These are phyloP conservation scores for Steinernema khuongi DNA, from an alignment of 1,140 invertebrate genomes.

Conservation along the genomic window DNA sequence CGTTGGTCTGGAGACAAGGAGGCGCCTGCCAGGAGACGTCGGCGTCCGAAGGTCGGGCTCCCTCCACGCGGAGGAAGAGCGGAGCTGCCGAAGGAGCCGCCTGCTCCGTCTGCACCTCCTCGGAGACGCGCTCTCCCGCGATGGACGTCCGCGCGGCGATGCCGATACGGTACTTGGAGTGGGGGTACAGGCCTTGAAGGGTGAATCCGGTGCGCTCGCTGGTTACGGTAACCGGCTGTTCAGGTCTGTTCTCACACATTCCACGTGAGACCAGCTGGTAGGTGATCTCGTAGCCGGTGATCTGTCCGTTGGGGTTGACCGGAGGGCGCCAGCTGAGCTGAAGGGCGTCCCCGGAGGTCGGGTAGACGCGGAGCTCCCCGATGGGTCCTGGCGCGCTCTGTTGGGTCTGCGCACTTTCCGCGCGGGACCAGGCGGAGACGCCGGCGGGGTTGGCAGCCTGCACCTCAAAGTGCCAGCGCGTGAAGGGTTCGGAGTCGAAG, in stretches of 20 bases:
- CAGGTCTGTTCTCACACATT: slow-evolving; percentile 54
- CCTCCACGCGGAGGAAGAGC: slow-evolving; percentile 48
- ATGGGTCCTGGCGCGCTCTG: slow-evolving; percentile 50
- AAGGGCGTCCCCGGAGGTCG: slow-evolving; percentile 48
- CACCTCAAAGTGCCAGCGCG: slow-evolving; percentile 56
- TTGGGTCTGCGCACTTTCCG: slow-evolving; percentile 48
- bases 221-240: slow-evolving; percentile 34
- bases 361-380: slow-evolving; percentile 45
- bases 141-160: slow-evolving; percentile 53
- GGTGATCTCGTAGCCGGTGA: slow-evolving; percentile 55
- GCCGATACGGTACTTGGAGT: slow-evolving; percentile 56
- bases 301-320: slow-evolving; percentile 53
- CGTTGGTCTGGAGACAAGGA: slow-evolving; percentile 55
- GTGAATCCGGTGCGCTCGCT: slow-evolving; percentile 46
- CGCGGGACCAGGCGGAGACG: slow-evolving; percentile 48
- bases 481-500: slow-evolving; percentile 57
- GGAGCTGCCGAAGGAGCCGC: slow-evolving; percentile 52
- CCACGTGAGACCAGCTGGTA: slow-evolving; percentile 56
- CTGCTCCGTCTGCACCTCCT: slow-evolving; percentile 58
- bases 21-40: slow-evolving; percentile 56
- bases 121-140: slow-evolving; percentile 52
- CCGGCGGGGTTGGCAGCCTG: slow-evolving; percentile 58
- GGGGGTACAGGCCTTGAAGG: slow-evolving; percentile 52
- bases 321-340: slow-evolving; percentile 56
- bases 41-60: slow-evolving; percentile 37